A percentile compares a stretch with the other conserved stretches of the same genome.
Conservation (phyloP, 92 coral and sea anemone species). For the Porites rus region DNA sequence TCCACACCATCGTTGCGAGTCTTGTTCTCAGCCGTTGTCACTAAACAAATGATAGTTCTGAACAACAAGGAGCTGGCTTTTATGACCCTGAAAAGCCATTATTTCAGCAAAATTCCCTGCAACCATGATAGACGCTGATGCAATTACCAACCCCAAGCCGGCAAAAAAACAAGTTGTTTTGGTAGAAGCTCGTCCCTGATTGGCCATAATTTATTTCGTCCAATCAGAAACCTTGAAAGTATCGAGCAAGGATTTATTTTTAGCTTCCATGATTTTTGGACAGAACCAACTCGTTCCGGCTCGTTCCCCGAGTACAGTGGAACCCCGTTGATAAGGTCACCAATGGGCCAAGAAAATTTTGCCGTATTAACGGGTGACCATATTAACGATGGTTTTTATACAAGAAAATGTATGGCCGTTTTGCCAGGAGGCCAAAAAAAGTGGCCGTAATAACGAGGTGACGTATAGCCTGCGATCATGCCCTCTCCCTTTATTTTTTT, state of each 20-base stretch:
- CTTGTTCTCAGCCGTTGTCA: conserved; percentile 39
- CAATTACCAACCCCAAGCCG: background rate
- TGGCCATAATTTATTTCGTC: conserved; percentile 10
- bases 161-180: background rate
- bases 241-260: conserved; percentile 18
- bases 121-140: conserved; percentile 6
- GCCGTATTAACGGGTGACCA: too few species aligned
- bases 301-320: background rate
- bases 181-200: conserved; percentile 3
- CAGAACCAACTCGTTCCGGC: conserved; percentile 25
- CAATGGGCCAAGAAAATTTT: too few species aligned
- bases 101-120: conserved; percentile 4
- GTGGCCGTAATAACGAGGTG: too few species aligned
- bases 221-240: conserved; percentile 23
- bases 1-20: conserved; percentile 59
- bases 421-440: too few species aligned
- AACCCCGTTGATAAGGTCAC: too few species aligned
- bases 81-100: conserved; percentile 7
- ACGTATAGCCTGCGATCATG: too few species aligned
- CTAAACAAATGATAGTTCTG: background rate
- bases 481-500: too few species aligned
- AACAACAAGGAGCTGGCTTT: background rate
- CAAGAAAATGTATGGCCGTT: too few species aligned
- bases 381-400: too few species aligned
- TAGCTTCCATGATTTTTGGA: conserved; percentile 10